A percentile compares a stretch with the other conserved stretches of the same genome.
Evolutionary conservation across 2,888 invertebrate species (phyloP).

Genomic region (Pristionchus maxplancki): DNA sequence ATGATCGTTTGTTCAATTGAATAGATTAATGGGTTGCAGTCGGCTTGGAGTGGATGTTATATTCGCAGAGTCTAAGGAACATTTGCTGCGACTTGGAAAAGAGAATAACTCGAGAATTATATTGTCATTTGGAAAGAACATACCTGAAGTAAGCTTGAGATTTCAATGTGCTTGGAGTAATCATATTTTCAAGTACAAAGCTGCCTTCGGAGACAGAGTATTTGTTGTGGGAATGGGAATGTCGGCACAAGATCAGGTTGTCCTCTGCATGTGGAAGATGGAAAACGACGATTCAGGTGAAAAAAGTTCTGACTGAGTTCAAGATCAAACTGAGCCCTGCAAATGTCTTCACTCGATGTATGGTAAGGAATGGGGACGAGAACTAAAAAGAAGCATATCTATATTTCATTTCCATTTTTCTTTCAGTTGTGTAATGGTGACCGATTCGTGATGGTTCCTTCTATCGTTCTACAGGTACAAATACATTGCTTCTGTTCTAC

Average conservation of each 20-base stretch:
- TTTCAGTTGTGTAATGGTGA: slow-evolving; percentile 41
- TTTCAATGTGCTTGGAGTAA: not conserved
- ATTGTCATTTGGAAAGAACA: slow-evolving; percentile 32
- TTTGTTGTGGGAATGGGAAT: not conserved
- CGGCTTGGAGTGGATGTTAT: slow-evolving; percentile 42
- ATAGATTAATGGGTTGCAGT: not conserved
- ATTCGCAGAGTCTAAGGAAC: slow-evolving; percentile 19
- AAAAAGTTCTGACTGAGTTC: slow-evolving; percentile 10
- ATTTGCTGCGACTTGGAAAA: not conserved
- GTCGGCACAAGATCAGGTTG: slow-evolving; percentile 1
- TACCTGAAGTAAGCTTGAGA: not conserved
- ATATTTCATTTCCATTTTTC: not conserved
- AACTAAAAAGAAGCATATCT: not conserved
- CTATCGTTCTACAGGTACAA: slow-evolving; percentile 26
- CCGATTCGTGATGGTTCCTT: slow-evolving; percentile 31
- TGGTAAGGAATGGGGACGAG: slow-evolving; percentile 14
- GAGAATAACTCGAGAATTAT: not conserved
- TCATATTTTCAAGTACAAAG: not conserved
- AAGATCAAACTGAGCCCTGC: slow-evolving; percentile 30
- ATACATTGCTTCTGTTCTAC: not conserved
- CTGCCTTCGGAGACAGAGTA: not conserved
- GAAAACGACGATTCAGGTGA: not conserved
- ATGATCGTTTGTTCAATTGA: not conserved
- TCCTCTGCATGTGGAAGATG: not conserved
- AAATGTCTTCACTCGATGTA: slow-evolving; percentile 46